phyloP scores from a whole-genome alignment of 2,113 vertebrate species.

The Colaptes auratus region DNA sequence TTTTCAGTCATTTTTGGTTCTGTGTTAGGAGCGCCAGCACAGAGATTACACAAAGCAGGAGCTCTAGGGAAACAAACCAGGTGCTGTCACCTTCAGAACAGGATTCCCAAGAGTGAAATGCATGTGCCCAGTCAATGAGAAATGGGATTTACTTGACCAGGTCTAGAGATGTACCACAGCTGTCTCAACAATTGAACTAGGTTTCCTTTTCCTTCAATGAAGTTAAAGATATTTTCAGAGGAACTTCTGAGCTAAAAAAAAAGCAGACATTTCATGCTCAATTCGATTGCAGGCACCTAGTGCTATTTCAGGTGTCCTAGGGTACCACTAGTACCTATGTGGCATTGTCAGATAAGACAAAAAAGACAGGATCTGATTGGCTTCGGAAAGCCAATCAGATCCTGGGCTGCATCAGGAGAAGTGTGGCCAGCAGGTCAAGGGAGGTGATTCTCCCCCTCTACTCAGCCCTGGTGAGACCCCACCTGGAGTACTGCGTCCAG shows the following conservation, averaged over 20 bases:
- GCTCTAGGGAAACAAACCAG: accelerated
- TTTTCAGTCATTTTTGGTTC: neutral
- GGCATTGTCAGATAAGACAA: neutral
- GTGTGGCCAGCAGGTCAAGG: too few species aligned
- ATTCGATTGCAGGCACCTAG: neutral
- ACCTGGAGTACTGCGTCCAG: too few species aligned
- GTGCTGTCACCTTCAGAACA: neutral
- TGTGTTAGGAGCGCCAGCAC: neutral
- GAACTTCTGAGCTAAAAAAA: neutral
- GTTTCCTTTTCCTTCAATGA: neutral
- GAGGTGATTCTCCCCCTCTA: too few species aligned
- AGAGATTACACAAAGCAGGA: neutral
- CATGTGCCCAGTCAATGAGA: neutral
- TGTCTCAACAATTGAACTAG: neutral
- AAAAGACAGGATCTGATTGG: too few species aligned
- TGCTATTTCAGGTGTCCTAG: neutral
- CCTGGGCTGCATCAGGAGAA: too few species aligned
- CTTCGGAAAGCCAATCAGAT: too few species aligned
- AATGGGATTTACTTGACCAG: neutral
- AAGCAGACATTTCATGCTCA: neutral
- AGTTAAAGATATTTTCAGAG: neutral
- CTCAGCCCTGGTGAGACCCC: too few species aligned
- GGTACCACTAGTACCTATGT: neutral
- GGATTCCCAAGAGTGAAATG: neutral
- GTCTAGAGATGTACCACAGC: neutral